phyloP scores from a whole-genome alignment of 1,140 invertebrate genomes.

The Drosophila ficusphila region DNA sequence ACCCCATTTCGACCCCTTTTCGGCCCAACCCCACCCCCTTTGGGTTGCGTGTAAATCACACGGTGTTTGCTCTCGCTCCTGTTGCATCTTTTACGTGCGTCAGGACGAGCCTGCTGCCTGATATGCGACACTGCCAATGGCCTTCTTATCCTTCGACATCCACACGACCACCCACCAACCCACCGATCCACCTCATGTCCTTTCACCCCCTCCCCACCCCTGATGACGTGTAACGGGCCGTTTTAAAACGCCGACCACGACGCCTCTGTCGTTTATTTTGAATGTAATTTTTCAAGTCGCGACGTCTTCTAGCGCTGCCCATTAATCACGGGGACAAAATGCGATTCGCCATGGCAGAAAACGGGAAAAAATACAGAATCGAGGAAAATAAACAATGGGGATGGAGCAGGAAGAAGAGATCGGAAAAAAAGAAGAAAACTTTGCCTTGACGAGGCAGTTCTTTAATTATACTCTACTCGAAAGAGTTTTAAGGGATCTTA shows the following conservation, averaged over 20 bases:
- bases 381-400: slow-evolving; percentile 43
- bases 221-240: slow-evolving; percentile 69
- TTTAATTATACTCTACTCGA: slow-evolving; percentile 33
- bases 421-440: not conserved
- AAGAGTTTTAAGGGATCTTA: not conserved
- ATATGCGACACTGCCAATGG: slow-evolving; percentile 3
- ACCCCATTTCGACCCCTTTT: not conserved
- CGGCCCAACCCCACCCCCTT: slow-evolving; percentile 1
- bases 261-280: slow-evolving; percentile 66
- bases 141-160: slow-evolving; percentile 47
- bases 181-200: not conserved
- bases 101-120: slow-evolving; percentile 3
- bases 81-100: slow-evolving; percentile 80
- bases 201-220: not conserved
- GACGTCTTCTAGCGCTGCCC: slow-evolving; percentile 69
- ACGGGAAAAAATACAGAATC: slow-evolving; percentile 18
- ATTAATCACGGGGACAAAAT: slow-evolving; percentile 77
- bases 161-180: not conserved
- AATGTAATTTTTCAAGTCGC: slow-evolving; percentile 80
- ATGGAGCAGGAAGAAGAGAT: not conserved
- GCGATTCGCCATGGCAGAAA: slow-evolving; percentile 52
- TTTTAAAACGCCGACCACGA: slow-evolving; percentile 63
- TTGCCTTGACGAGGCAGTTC: slow-evolving; percentile 43
- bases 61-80: slow-evolving; percentile 73
- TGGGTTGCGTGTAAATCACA: slow-evolving; percentile 76